Percentiles rank a stretch among this genome's conserved stretches.
Evolutionary conservation across 2,113 vertebrate species (phyloP).

Genomic region (Crotophaga sulcirostris): DNA sequence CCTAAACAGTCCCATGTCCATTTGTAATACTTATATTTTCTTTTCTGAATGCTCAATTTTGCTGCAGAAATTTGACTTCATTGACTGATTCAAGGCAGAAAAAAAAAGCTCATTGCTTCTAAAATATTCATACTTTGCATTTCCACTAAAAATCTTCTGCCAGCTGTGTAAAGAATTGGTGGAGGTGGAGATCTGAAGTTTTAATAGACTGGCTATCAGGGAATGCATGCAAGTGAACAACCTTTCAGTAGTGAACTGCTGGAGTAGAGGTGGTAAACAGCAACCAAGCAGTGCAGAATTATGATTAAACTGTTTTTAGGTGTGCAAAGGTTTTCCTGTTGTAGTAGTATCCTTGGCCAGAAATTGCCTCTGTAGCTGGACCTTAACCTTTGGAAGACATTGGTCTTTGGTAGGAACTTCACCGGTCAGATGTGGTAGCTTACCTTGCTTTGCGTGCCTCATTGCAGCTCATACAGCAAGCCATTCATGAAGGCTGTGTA

Average conservation of each 20-base stretch:
- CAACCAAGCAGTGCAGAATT: background rate
- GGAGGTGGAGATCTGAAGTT: background rate
- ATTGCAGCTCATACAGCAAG: background rate
- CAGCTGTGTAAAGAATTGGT: background rate
- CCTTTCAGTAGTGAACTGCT: background rate
- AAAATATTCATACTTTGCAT: background rate
- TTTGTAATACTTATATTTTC: background rate
- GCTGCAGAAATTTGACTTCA: background rate
- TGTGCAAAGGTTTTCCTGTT: background rate
- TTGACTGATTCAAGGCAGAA: background rate
- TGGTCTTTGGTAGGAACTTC: background rate
- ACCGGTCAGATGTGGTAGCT: background rate
- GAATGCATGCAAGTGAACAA: background rate
- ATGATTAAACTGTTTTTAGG: background rate
- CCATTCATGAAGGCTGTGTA: background rate
- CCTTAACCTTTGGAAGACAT: background rate
- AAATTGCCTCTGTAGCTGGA: background rate
- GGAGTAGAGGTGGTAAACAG: background rate
- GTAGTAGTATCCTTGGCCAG: background rate
- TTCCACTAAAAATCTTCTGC: background rate
- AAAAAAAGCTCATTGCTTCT: background rate
- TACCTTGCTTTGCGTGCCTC: background rate
- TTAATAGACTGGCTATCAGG: background rate
- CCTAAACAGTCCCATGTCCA: background rate
- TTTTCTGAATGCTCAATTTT: background rate